Evolutionary conservation across 2,797 vertebrate genomes (phyloP).

Genomic region (Loriculus beryllinus): DNA sequence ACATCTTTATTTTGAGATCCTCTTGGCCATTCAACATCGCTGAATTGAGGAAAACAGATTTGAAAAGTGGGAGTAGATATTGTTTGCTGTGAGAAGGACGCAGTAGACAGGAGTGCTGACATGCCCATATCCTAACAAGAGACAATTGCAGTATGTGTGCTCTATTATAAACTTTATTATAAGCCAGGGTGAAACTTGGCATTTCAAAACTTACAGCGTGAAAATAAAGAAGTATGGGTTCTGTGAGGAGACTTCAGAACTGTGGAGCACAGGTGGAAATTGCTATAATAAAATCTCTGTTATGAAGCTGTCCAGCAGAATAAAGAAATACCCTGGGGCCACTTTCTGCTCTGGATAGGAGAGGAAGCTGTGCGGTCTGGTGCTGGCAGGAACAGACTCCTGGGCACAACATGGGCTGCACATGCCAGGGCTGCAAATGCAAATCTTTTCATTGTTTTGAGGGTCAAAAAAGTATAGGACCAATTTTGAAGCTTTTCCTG

Average conservation of each 20-base stretch:
- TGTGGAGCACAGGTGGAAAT: constrained; percentile 2
- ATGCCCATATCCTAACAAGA: constrained; percentile 41
- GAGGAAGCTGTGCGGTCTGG: neutral
- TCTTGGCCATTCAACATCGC: constrained; percentile 44
- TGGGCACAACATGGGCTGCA: neutral
- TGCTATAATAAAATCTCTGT: constrained; percentile 6
- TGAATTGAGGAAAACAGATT: constrained; percentile 43
- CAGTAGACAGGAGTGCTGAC: constrained; percentile 51
- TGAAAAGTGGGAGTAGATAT: constrained; percentile 62
- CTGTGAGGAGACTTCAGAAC: neutral
- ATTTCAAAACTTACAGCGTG: neutral
- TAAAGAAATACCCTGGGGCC: neutral
- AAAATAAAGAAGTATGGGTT: constrained; percentile 20
- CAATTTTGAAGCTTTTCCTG: neutral
- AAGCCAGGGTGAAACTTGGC: constrained; percentile 38
- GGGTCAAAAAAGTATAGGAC: neutral
- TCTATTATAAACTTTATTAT: constrained; percentile 54
- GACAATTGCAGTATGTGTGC: neutral
- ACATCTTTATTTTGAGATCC: constrained; percentile 70
- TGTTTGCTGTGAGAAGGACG: constrained; percentile 48
- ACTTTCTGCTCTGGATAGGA: neutral
- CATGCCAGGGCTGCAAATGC: neutral
- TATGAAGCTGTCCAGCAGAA: neutral
- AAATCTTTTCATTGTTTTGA: neutral
- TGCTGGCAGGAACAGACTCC: neutral